A percentile compares a stretch with the other conserved stretches of the same genome.
These are phyloP conservation scores for Eupithecia inturbata DNA, from an alignment of 2,888 invertebrate genomes.

Conservation along the genomic window DNA sequence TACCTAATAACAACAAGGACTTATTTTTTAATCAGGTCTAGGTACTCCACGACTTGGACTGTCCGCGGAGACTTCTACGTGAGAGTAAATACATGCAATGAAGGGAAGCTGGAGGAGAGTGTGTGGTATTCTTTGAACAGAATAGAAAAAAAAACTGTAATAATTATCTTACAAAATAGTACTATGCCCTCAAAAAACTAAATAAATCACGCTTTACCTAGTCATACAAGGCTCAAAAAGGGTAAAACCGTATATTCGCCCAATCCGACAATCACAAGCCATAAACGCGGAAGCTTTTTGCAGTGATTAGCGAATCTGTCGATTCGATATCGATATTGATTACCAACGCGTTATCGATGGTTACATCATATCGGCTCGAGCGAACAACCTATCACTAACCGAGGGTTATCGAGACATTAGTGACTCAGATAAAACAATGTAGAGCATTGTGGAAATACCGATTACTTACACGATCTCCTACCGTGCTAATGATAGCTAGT, in stretches of 20 bases:
- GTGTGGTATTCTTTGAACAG: background rate
- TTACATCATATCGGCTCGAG: constrained; percentile 21
- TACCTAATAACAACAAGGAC: constrained; percentile 8
- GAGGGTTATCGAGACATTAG: constrained; percentile 17
- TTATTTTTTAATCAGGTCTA: constrained; percentile 27
- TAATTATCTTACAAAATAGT: background rate
- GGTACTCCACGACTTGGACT: constrained; percentile 26
- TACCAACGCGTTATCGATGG: constrained; percentile 4
- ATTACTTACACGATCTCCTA: constrained; percentile 9
- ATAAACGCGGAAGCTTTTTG: constrained; percentile 5
- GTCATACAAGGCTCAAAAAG: background rate
- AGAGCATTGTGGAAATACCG: constrained; percentile 2
- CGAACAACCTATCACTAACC: background rate
- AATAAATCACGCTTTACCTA: background rate
- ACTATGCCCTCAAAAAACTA: background rate
- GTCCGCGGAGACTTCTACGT: constrained; percentile 29
- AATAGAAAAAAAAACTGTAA: too few species aligned
- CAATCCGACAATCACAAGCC: background rate
- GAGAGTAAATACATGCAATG: background rate
- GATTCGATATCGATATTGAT: background rate
- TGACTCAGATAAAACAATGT: constrained; percentile 27
- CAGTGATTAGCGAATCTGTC: background rate
- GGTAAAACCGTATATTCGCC: background rate
- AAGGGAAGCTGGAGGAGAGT: background rate
- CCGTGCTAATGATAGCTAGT: background rate